These are phyloP conservation scores for Dicaeum eximium DNA, from an alignment of 2,113 vertebrate genomes.

Conservation along the genomic window DNA sequence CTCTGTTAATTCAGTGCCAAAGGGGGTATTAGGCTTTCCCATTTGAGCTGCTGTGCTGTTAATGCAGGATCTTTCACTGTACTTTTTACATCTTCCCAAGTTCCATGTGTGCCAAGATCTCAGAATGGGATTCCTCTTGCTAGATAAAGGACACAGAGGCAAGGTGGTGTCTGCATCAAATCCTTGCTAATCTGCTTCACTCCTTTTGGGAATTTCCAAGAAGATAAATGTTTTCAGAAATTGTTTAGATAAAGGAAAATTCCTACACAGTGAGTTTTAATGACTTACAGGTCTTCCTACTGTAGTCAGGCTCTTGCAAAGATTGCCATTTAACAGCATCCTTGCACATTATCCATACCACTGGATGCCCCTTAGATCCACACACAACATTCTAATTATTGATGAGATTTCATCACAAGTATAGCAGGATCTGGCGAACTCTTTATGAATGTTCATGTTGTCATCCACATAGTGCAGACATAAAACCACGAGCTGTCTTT, in stretches of 20 bases:
- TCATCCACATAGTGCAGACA: slow-evolving; percentile 35
- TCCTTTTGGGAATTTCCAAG: background rate
- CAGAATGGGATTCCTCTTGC: background rate
- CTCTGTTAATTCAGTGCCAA: background rate
- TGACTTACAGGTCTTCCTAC: background rate
- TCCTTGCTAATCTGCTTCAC: background rate
- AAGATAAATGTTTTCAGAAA: background rate
- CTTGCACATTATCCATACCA: background rate
- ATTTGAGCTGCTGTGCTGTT: background rate
- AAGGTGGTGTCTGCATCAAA: background rate
- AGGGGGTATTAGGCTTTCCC: background rate
- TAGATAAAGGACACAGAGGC: background rate
- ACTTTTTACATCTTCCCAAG: background rate
- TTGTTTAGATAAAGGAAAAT: background rate
- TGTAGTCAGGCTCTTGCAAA: background rate
- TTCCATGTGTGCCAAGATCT: background rate
- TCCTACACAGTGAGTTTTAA: background rate
- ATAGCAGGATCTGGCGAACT: background rate
- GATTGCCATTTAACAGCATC: background rate
- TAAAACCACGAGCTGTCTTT: slow-evolving; percentile 46
- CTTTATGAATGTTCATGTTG: slow-evolving; percentile 31
- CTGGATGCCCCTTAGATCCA: background rate
- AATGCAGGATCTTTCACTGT: background rate
- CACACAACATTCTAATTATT: background rate
- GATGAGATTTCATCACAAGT: background rate